Conservation (phyloP, 23 tunicate genomes). For the Botrylloides violaceus region DNA sequence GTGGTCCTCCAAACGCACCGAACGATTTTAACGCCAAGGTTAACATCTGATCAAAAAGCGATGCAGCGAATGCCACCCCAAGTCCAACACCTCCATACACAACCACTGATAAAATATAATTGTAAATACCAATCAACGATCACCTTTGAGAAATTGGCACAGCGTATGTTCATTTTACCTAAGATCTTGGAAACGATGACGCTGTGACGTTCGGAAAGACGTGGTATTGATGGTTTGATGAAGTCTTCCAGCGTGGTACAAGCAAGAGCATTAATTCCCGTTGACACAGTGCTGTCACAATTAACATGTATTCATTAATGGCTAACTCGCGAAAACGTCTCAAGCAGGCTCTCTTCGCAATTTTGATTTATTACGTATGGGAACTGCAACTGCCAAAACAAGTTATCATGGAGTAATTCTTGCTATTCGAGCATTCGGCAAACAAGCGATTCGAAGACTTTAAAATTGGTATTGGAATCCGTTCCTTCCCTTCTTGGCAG, state of each 20-base stretch:
- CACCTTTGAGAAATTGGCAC: background rate
- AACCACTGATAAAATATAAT: conserved; percentile 23
- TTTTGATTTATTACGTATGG: too few relatives aligned
- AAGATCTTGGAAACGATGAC: conserved; percentile 36
- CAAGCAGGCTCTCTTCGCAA: too few relatives aligned
- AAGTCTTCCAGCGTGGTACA: conserved; percentile 63
- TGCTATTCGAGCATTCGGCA: too few relatives aligned
- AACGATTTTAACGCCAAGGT: conserved; percentile 61
- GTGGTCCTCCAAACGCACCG: conserved; percentile 62
- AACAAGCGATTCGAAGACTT: too few relatives aligned
- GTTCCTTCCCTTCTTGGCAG: too few relatives aligned
- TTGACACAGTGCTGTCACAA: conserved; percentile 55
- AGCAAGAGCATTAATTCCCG: conserved; percentile 71
- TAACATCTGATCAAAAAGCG: conserved; percentile 38
- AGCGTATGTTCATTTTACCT: conserved; percentile 24
- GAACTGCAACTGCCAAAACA: too few relatives aligned
- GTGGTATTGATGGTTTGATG: conserved; percentile 31
- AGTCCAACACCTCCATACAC: conserved; percentile 50
- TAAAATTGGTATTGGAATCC: too few relatives aligned
- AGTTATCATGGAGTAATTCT: too few relatives aligned
- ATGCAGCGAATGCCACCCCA: conserved; percentile 43
- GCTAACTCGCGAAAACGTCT: too few relatives aligned
- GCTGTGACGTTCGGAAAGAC: conserved; percentile 17
- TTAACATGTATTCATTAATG: too few relatives aligned
- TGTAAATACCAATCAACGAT: background rate